Conservation (phyloP, 2,888 invertebrate genomes). For the Drosophila colorata region DNA sequence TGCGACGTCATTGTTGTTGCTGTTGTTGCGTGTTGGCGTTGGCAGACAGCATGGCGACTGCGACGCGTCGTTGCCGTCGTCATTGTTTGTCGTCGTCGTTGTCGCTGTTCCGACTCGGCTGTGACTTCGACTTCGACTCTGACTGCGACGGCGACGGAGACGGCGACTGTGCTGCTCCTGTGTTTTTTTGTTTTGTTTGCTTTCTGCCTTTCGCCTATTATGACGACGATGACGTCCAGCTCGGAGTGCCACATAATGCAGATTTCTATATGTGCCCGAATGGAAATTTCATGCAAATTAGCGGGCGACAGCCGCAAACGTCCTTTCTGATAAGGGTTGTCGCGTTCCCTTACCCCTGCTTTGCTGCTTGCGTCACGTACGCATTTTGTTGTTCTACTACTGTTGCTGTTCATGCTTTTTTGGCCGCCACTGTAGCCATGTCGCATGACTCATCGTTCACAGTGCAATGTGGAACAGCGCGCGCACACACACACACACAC, state of each 20-base stretch:
- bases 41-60: slow-evolving; percentile 74
- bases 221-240: slow-evolving; percentile 30
- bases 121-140: slow-evolving; percentile 26
- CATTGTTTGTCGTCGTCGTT: slow-evolving; percentile 43
- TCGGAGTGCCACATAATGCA: slow-evolving; percentile 25
- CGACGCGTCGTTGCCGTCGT: slow-evolving; percentile 49
- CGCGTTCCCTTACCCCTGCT: neutral
- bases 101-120: slow-evolving; percentile 39
- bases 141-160: slow-evolving; percentile 3
- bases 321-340: slow-evolving; percentile 81
- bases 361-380: slow-evolving; percentile 36
- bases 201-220: slow-evolving; percentile 40
- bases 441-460: slow-evolving; percentile 77
- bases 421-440: slow-evolving; percentile 64
- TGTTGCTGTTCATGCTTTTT: slow-evolving; percentile 43
- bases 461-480: slow-evolving; percentile 77
- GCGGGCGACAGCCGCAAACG: slow-evolving; percentile 68
- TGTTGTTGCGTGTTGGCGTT: slow-evolving; percentile 79
- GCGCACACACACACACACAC: slow-evolving; percentile 31
- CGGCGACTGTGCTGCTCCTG: slow-evolving; percentile 49
- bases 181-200: slow-evolving; percentile 51
- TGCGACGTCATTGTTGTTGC: slow-evolving; percentile 61
- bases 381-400: slow-evolving; percentile 35
- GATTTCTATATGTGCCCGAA: slow-evolving; percentile 19
- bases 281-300: slow-evolving; percentile 67